phyloP scores from a whole-genome alignment of 2,113 vertebrate genomes.

The Phasianus colchicus region DNA sequence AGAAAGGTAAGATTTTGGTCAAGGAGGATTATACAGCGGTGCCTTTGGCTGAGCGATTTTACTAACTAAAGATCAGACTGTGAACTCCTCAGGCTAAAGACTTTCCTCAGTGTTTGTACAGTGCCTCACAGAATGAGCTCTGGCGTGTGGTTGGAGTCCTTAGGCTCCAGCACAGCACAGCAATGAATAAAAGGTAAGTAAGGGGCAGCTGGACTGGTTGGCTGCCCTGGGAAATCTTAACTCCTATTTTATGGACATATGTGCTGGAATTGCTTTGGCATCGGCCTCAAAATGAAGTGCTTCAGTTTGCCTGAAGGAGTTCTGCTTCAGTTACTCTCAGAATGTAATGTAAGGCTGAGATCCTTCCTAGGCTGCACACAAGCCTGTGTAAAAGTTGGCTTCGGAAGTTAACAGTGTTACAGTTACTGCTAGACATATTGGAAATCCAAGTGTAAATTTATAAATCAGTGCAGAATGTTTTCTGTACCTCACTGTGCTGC shows the following conservation, averaged over 20 bases:
- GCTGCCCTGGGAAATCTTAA: neutral
- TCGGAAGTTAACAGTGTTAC: neutral
- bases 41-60: slow-evolving; percentile 19
- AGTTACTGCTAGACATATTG: neutral
- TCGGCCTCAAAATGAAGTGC: slow-evolving; percentile 12
- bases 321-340: slow-evolving; percentile 18
- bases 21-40: neutral
- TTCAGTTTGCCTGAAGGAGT: slow-evolving; percentile 23
- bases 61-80: neutral
- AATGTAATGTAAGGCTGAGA: neutral
- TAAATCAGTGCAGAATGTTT: neutral
- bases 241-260: neutral
- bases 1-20: neutral
- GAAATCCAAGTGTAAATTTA: neutral
- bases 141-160: neutral
- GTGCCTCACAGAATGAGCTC: neutral
- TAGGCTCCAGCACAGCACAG: neutral
- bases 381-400: neutral
- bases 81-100: neutral
- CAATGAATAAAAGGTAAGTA: neutral
- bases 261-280: slow-evolving; percentile 8
- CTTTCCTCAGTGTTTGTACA: neutral
- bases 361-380: neutral
- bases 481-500: neutral
- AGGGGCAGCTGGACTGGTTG: neutral